phyloP scores from a whole-genome alignment of 2,888 invertebrate species.

The Abscondita cerata region DNA sequence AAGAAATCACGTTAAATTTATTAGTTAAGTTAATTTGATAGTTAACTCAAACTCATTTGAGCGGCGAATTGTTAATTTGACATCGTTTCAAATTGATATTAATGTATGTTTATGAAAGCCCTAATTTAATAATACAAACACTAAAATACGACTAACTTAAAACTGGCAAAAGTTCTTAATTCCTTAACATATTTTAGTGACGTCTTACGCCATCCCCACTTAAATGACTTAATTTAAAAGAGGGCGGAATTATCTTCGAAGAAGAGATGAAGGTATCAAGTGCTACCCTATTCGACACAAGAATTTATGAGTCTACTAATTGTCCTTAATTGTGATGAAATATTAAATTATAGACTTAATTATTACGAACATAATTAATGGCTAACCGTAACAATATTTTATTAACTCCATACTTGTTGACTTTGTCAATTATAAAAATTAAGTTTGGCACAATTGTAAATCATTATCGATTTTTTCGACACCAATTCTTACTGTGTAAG shows the following conservation, averaged over 20 bases:
- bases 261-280: constrained; percentile 45
- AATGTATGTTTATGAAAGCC: constrained; percentile 54
- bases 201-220: constrained; percentile 45
- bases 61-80: constrained; percentile 45
- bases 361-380: constrained; percentile 5
- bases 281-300: constrained; percentile 40
- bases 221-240: constrained; percentile 51
- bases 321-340: constrained; percentile 53
- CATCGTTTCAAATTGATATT: constrained; percentile 52
- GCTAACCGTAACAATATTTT: too few relatives aligned
- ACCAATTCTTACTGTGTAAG: too few relatives aligned
- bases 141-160: constrained; percentile 49
- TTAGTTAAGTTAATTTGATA: constrained; percentile 13
- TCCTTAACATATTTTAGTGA: constrained; percentile 50
- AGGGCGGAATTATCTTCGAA: constrained; percentile 48
- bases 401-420: too few relatives aligned
- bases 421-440: too few relatives aligned
- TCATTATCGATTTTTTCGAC: too few relatives aligned
- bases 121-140: constrained; percentile 53
- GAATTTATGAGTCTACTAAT: constrained; percentile 52
- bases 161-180: constrained; percentile 52
- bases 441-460: too few relatives aligned
- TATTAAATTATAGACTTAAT: constrained; percentile 32
- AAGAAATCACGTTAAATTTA: background rate
- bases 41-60: constrained; percentile 17